Evolutionary conservation across 2,888 invertebrate species (phyloP), one percentile per base, ranked within the genome.

Genomic region (Horisme vitalbata): DNA sequence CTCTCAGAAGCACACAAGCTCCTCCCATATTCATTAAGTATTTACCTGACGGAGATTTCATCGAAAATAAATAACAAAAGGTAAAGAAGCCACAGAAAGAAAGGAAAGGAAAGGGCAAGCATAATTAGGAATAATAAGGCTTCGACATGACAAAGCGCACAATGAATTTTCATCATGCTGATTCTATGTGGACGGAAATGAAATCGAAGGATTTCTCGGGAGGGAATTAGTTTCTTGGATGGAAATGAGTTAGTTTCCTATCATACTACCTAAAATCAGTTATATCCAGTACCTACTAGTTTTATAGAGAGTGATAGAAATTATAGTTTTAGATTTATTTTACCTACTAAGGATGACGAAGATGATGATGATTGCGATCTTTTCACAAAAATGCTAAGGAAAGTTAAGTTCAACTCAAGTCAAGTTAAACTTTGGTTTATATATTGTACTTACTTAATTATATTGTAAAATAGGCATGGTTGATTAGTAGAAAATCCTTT

Each of bases 81-180:
- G 61, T 64, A 70, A 67, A 61, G 75, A 79, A 79, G 65, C 75
- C 79, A 52, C 65, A 70, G 65, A 75, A 75, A 68, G 61, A 65
- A n/a, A 69, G 59, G 57, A 65, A 62, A 65, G 61, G 63, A 69
- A 73, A 75, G 69, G 65, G 68, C 68, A 71, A 61, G 67, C 68
- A 71, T 82, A 81, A 85, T 83, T 79, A 83, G 74, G 68, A 79
- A 74, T 77, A 78, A 81, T 78, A 82, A 68, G 79, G 79, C 75
- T 81, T 80, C 71, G 48, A 61, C 61, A 70, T 64, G 70, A 65
- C 68, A 75, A 75, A 74, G 72, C 68, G 61, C 57, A 74, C 71
- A 74, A 74, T 71, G 59, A 71, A 60, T 57, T 53, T 57, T 63
- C 53, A 55, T 51, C 59, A 33, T 21, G 12, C 28, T 60, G 51